Base-by-base conservation (phyloP, 2,797 vertebrate genomes). In the Sebastes kiyomatsui region DNA sequence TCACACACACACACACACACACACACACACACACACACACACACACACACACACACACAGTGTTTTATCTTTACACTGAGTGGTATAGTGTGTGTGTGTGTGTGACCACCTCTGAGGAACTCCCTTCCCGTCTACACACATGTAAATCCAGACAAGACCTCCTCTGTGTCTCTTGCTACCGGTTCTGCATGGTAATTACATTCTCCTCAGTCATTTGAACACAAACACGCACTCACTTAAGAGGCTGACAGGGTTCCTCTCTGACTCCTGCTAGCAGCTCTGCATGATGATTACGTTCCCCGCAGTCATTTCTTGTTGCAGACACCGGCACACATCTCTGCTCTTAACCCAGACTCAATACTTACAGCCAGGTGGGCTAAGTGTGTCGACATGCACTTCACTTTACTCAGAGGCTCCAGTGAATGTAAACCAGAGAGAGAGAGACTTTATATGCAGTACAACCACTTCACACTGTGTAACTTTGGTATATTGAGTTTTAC, bases 121-220 rank as follows among this genome's bases (percentile, higher is more conserved):
- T 54, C 33, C 25, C 30, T 20, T 49, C 32, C 14, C 27, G 46
- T 72, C 75, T 22, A 20, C 83, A 72, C 65, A 75, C 78, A 66
- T 62, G 32, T 79, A 61, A 62, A 72, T 67, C 30, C 77, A 84
- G 65, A 89, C 72, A 75, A 42, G 30, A 38, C 71, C 80, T 66
- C 77, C 49, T 74, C 58, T 76, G 75, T 64, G 70, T 60, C 55
- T 70, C 28, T 3, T 2, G 28, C 60, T 66, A 72, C 35, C 27
- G 8, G 13, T 0, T 27, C 74, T 80, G 78, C 68, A 85, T 85
- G 59, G 35, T 52, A 38, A 88, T 79, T 6, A 27, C 32, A 14
- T 23, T 55, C 46, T 70, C 46, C 38, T 54, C 3, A 13, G 69
- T 61, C 25, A 30, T 60, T 79, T 49, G 22, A 68, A 75, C 75